These are phyloP conservation scores for Etheostoma perlongum DNA, from an alignment of 2,797 vertebrate genomes.

Conservation along the genomic window DNA sequence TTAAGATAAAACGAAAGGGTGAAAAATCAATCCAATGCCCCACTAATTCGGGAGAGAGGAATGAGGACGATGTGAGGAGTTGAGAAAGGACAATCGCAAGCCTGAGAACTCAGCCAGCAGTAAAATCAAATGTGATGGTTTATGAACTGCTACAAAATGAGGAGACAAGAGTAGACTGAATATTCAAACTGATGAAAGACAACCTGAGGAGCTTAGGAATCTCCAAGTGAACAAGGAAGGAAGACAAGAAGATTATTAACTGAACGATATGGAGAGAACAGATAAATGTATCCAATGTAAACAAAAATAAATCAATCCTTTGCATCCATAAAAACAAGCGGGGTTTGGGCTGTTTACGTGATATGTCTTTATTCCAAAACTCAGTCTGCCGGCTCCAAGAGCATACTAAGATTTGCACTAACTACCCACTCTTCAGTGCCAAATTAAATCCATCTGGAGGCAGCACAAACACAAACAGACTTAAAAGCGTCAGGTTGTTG, in stretches of 20 bases:
- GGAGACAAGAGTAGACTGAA: conserved; percentile 22
- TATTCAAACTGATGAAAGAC: conserved; percentile 50
- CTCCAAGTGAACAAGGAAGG: conserved; percentile 36
- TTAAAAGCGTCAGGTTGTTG: conserved; percentile 36
- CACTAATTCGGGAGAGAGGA: conserved; percentile 55
- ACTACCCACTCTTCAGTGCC: conserved; percentile 38
- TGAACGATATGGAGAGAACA: background rate
- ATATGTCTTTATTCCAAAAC: conserved; percentile 15
- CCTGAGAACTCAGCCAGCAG: conserved; percentile 27
- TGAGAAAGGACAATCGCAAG: conserved; percentile 25
- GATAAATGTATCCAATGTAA: conserved; percentile 12
- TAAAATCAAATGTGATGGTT: conserved; percentile 48
- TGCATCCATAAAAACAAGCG: conserved; percentile 14
- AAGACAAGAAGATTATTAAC: conserved; percentile 19
- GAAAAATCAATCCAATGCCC: conserved; percentile 62
- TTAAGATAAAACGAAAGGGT: conserved; percentile 59
- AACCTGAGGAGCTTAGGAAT: conserved; percentile 52
- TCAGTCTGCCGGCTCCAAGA: conserved; percentile 23
- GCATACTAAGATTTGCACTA: conserved; percentile 39
- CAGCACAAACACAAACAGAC: conserved; percentile 42
- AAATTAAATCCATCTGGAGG: conserved; percentile 61
- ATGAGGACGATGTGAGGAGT: conserved; percentile 39
- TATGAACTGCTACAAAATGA: conserved; percentile 28
- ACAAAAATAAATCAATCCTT: conserved; percentile 26
- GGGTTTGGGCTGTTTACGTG: conserved; percentile 17